Percentiles rank a stretch among this genome's conserved stretches.
Conservation (phyloP, 2,888 invertebrate genomes). For the Iphiclides podalirius region DNA sequence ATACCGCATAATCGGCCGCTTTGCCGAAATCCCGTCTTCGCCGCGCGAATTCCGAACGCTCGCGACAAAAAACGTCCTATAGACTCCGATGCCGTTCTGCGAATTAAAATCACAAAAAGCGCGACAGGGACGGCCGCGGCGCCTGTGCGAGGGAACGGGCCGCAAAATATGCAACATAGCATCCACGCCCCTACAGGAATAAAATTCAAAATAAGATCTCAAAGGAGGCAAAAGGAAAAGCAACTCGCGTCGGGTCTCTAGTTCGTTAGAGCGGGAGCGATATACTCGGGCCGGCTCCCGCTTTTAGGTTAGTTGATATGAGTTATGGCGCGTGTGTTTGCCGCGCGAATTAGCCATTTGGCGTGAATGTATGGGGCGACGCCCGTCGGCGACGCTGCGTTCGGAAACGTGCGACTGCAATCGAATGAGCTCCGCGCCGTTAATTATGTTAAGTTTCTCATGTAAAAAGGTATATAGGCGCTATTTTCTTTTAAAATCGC, state of each 20-base stretch:
- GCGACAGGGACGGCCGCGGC: conserved; percentile 54
- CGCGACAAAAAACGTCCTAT: conserved; percentile 68
- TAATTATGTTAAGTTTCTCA: conserved; percentile 33
- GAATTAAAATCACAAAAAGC: conserved; percentile 80
- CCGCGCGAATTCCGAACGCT: conserved; percentile 65
- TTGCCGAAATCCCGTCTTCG: conserved; percentile 60
- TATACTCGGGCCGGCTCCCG: conserved; percentile 50
- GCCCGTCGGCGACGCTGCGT: conserved; percentile 43
- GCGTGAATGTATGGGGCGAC: conserved; percentile 67
- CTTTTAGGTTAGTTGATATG: conserved; percentile 69
- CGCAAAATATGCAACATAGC: conserved; percentile 80
- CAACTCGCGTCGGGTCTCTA: conserved; percentile 69
- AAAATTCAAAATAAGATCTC: conserved; percentile 79
- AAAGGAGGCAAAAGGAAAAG: conserved; percentile 76
- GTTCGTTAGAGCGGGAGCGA: conserved; percentile 66
- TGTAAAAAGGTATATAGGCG: conserved; percentile 28
- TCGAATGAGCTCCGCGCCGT: conserved; percentile 36
- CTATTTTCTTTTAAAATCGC: conserved; percentile 9
- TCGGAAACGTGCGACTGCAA: conserved; percentile 38
- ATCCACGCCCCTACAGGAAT: conserved; percentile 79
- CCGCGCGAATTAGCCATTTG: conserved; percentile 76
- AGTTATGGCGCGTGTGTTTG: conserved; percentile 75
- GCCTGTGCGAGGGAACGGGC: conserved; percentile 63
- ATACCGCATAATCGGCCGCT: conserved; percentile 46
- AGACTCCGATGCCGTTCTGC: conserved; percentile 73